A percentile compares a stretch with the other conserved stretches of the same genome.
Evolutionary conservation across 1,140 invertebrate species (phyloP).

Genomic region (Melitaea cinxia): DNA sequence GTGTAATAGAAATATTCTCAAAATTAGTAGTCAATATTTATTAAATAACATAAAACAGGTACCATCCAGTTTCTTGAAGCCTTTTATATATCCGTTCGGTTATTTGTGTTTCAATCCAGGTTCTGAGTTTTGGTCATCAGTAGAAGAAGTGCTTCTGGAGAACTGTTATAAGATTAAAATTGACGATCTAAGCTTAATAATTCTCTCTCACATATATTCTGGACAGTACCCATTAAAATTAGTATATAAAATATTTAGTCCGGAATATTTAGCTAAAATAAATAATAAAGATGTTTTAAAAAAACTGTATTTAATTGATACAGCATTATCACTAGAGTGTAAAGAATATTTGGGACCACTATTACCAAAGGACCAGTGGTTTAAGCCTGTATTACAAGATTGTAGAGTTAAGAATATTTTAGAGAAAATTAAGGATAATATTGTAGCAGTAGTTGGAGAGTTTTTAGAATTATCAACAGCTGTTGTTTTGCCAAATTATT

Average conservation of each 20-base stretch:
- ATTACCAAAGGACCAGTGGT: slow-evolving; percentile 80
- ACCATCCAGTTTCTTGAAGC: slow-evolving; percentile 81
- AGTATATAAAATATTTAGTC: slow-evolving; percentile 83
- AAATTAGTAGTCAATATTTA: slow-evolving; percentile 83
- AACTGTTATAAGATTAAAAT: slow-evolving; percentile 84
- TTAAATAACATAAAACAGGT: slow-evolving; percentile 79
- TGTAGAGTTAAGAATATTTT: slow-evolving; percentile 81
- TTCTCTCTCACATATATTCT: slow-evolving; percentile 86
- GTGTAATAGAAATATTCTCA: slow-evolving; percentile 82
- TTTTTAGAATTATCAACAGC: slow-evolving; percentile 74
- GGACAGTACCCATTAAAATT: slow-evolving; percentile 85
- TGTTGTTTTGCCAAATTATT: slow-evolving; percentile 81
- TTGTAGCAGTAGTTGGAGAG: slow-evolving; percentile 74
- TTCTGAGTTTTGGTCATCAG: slow-evolving; percentile 83
- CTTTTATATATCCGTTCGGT: slow-evolving; percentile 85
- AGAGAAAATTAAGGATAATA: slow-evolving; percentile 73
- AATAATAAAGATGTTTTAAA: slow-evolving; percentile 68
- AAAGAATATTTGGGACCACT: slow-evolving; percentile 83
- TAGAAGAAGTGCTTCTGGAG: slow-evolving; percentile 82
- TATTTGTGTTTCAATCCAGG: slow-evolving; percentile 84
- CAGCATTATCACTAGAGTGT: slow-evolving; percentile 85
- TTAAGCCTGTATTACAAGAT: slow-evolving; percentile 80
- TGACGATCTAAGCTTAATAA: slow-evolving; percentile 83
- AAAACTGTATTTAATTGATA: slow-evolving; percentile 85
- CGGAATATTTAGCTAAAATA: slow-evolving; percentile 84